A percentile compares a stretch with the other conserved stretches of the same genome.
These are phyloP conservation scores for Sardinella longiceps DNA, from an alignment of 2,797 vertebrate genomes.

Conservation along the genomic window DNA sequence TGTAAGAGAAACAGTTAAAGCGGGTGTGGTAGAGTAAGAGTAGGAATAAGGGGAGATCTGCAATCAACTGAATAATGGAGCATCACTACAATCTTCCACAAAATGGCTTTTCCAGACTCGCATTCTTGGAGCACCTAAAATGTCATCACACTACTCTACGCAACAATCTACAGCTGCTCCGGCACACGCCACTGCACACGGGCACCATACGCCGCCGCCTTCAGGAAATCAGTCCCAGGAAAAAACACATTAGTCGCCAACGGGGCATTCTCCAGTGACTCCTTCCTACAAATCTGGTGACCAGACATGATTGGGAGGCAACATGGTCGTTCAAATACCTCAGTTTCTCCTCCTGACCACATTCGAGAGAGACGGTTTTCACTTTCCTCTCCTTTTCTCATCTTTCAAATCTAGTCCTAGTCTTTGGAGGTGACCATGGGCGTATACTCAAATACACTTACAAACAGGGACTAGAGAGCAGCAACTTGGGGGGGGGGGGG, in stretches of 20 bases:
- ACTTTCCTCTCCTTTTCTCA: not conserved
- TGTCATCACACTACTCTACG: not conserved
- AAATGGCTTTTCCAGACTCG: not conserved
- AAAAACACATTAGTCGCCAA: not conserved
- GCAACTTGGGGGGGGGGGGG: constrained; percentile 70
- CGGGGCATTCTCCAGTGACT: not conserved
- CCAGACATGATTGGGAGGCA: not conserved
- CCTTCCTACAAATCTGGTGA: not conserved
- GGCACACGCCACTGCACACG: not conserved
- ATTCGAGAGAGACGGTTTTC: no score
- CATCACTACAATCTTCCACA: not conserved
- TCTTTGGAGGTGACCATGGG: constrained; percentile 79
- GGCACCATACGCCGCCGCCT: not conserved
- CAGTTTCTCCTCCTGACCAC: no score
- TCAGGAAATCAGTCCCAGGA: not conserved
- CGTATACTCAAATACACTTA: constrained; percentile 99
- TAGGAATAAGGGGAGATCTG: not conserved
- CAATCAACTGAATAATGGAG: not conserved
- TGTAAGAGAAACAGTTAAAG: not conserved
- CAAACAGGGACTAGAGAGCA: constrained; percentile 72
- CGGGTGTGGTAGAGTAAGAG: not conserved
- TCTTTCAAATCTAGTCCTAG: constrained; percentile 31
- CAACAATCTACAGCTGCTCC: not conserved
- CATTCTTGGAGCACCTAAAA: not conserved
- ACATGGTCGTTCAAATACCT: not conserved